Conservation (phyloP, 2,888 invertebrate species). For the Drosophila mettleri region DNA sequence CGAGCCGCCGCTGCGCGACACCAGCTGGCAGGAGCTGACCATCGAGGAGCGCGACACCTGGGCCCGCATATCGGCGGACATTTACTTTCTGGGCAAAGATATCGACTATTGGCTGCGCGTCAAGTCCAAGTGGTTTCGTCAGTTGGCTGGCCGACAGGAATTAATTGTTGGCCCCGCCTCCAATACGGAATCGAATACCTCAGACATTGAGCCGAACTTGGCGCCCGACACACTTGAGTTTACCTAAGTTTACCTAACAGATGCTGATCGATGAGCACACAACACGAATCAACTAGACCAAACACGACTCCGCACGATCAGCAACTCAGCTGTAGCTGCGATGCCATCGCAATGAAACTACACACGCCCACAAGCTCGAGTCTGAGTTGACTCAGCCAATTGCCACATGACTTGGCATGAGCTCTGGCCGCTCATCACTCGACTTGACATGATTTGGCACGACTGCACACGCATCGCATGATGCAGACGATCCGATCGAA, state of each 20-base stretch:
- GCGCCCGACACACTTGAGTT: too few relatives aligned
- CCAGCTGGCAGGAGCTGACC: background rate
- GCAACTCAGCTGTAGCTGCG: too few relatives aligned
- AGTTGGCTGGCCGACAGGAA: conserved; percentile 32
- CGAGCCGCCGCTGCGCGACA: conserved; percentile 23
- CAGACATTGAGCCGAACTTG: background rate
- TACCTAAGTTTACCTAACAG: too few relatives aligned
- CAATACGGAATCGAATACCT: background rate
- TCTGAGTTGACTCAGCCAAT: too few relatives aligned
- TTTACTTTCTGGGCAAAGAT: conserved; percentile 34
- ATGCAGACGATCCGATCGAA: background rate
- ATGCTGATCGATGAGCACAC: too few relatives aligned
- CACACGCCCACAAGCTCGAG: too few relatives aligned
- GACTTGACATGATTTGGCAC: background rate
- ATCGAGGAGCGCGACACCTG: conserved; percentile 27
- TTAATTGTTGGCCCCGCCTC: background rate
- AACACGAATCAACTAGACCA: background rate
- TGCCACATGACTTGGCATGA: too few relatives aligned
- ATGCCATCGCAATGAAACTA: too few relatives aligned
- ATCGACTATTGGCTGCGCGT: conserved; percentile 33
- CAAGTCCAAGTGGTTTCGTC: conserved; percentile 39
- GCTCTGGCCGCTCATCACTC: too few relatives aligned
- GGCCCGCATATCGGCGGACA: conserved; percentile 22
- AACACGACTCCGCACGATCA: background rate
- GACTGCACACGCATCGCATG: background rate